phyloP scores from a whole-genome alignment of 53 echinoderm and acorn worm genomes.

The Echinarachnius parma region DNA sequence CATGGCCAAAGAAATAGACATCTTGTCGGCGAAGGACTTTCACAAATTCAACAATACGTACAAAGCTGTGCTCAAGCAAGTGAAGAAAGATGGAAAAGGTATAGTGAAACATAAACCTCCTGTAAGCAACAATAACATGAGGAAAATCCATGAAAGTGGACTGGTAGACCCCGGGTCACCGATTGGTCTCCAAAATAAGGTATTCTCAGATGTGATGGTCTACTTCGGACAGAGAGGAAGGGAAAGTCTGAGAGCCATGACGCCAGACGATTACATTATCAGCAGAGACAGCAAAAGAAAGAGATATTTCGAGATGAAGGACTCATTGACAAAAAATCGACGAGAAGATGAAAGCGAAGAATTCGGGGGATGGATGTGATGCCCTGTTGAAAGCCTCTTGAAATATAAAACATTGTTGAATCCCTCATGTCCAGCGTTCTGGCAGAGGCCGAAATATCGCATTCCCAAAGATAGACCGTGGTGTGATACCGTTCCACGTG shows the following conservation, averaged over 20 bases:
- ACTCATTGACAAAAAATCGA: slow-evolving; percentile 9
- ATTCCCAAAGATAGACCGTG: not conserved
- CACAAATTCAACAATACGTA: not conserved
- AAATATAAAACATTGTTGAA: slow-evolving; percentile 2
- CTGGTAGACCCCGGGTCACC: not conserved
- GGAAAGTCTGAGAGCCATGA: slow-evolving; percentile 10
- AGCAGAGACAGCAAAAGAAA: slow-evolving; percentile 1
- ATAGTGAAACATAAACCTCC: slow-evolving; percentile 10
- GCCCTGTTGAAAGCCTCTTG: slow-evolving; percentile 1
- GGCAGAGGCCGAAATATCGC: slow-evolving; percentile 6
- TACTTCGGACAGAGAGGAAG: slow-evolving; percentile 23
- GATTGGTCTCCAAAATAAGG: slow-evolving; percentile 7
- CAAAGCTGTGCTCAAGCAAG: not conserved
- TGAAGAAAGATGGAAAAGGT: slow-evolving; percentile 18
- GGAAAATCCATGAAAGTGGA: slow-evolving; percentile 4
- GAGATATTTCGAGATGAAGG: slow-evolving; percentile 2
- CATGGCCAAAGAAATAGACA: slow-evolving; percentile 5
- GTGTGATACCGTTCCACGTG: slow-evolving; percentile 5
- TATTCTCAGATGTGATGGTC: slow-evolving; percentile 20
- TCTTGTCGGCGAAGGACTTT: not conserved
- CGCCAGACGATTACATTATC: slow-evolving; percentile 10
- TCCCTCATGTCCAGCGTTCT: not conserved
- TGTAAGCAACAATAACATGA: not conserved
- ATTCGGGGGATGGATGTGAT: too few species aligned
- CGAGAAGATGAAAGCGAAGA: slow-evolving; percentile 8